Base-by-base conservation (phyloP, 2,888 invertebrate species). In the Meteorus colon region DNA sequence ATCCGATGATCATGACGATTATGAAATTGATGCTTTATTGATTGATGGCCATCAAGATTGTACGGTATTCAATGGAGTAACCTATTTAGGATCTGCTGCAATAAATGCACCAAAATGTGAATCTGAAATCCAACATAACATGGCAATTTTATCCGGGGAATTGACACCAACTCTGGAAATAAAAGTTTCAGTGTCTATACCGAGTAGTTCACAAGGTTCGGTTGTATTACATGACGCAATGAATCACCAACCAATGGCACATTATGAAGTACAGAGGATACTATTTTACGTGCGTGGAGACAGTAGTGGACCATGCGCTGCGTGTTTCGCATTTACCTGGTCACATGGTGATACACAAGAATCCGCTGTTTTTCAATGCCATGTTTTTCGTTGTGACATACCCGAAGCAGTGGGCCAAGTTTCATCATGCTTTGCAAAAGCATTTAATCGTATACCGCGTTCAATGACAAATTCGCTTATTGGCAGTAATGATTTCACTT, bases 281-380 rank as follows among this genome's bases (percentile, higher is more conserved):
- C 92, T 97, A 79, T 97, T 98, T 91, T 99, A 98, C 90, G 97
- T 97, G 8, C 94, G 97, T 68, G 99, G 99, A 8, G 93, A 94
- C 45, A 93, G 94, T 14, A 95, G 95, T 66, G 94, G 96, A 27
- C 91, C 93, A 0, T 98, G 98, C 84, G 94, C 95, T 0, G 94
- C 96, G n/a, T 99, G 99, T 90, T 99, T 99, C 91, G 98, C 98
- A 10, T 98, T 99, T 90, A 98, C 98, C 0, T 98, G 97, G 94
- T 96, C 97, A 67, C 97, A 97, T 88, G 98, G 98, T 0, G 96
- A 97, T 84, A 95, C 95, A 45, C 93, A 94, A 82, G 96, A 96
- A 90, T 94, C 95, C 0, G 95, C 96, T 66, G 94, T 98, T 79
- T 98, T 98, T 90, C 96, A 98, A 90, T 99, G 99, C 91, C 98